Percentiles rank a stretch among this genome's conserved stretches.
These are phyloP conservation scores for Mus pahari DNA, from an alignment of 2,113 vertebrate genomes.

Conservation along the genomic window DNA sequence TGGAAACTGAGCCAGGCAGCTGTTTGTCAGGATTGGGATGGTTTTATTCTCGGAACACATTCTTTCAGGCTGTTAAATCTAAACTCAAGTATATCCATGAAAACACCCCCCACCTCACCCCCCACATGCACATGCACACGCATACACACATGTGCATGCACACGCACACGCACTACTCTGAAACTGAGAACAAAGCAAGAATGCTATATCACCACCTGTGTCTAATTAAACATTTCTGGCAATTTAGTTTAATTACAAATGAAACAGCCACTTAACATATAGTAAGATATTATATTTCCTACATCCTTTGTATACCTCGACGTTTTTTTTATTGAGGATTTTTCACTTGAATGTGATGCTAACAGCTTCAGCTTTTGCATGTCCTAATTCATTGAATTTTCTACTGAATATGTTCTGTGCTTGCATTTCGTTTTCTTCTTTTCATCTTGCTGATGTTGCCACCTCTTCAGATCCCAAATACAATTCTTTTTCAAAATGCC, in stretches of 20 bases:
- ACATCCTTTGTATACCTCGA: slow-evolving; percentile 45
- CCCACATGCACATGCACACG: background rate
- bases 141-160: background rate
- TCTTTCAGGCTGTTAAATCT: slow-evolving; percentile 66
- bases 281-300: slow-evolving; percentile 43
- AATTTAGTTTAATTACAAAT: slow-evolving; percentile 74
- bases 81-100: slow-evolving; percentile 34
- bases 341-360: slow-evolving; percentile 50
- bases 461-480: background rate
- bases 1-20: slow-evolving; percentile 67
- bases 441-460: background rate
- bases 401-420: background rate
- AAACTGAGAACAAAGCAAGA: slow-evolving; percentile 6
- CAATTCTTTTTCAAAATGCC: background rate
- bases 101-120: too few species aligned
- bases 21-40: slow-evolving; percentile 74
- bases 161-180: slow-evolving; percentile 23
- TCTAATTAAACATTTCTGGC: slow-evolving; percentile 77
- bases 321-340: slow-evolving; percentile 59
- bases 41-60: slow-evolving; percentile 75
- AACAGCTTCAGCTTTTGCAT: slow-evolving; percentile 17
- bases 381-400: slow-evolving; percentile 23
- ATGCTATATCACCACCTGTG: slow-evolving; percentile 52
- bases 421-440: background rate
- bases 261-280: slow-evolving; percentile 64